phyloP scores from a whole-genome alignment of 2,888 invertebrate species.

The Halictus quadricinctus region DNA sequence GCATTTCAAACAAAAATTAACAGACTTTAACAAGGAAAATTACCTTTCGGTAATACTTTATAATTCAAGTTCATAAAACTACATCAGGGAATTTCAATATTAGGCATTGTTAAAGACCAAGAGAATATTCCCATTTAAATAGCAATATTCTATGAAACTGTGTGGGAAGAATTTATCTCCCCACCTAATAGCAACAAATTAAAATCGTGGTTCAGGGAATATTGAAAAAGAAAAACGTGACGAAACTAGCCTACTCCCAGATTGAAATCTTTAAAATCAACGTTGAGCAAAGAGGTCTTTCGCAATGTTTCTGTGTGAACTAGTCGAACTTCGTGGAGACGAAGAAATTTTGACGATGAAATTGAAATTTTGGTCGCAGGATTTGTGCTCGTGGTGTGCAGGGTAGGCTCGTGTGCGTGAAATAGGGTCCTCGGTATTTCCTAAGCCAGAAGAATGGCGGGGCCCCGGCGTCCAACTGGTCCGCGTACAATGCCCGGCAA shows the following conservation, averaged over 20 bases:
- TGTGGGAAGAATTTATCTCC: no score
- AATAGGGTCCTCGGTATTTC: constrained; percentile 48
- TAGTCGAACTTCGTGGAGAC: background rate
- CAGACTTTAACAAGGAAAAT: background rate
- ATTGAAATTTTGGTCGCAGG: background rate
- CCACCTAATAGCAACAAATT: background rate
- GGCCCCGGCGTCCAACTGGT: constrained; percentile 49
- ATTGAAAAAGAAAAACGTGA: no score
- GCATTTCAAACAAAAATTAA: background rate
- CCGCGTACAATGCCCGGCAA: constrained; percentile 70
- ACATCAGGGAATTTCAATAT: background rate
- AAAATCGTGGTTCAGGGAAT: no score
- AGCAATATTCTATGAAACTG: no score
- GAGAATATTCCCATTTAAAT: background rate
- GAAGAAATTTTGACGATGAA: background rate
- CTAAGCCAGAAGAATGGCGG: constrained; percentile 66
- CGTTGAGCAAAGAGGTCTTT: background rate
- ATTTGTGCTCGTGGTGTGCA: background rate
- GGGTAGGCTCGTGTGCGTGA: constrained; percentile 17
- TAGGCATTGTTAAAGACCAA: background rate
- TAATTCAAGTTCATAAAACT: background rate
- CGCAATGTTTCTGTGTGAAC: background rate
- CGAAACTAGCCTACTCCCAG: background rate
- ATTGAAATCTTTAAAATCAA: background rate
- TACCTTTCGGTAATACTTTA: no score